Percentiles rank a stretch among this genome's conserved stretches.
Evolutionary conservation across 2,888 invertebrate genomes (phyloP).

Genomic region (Galerucella nymphaeae): DNA sequence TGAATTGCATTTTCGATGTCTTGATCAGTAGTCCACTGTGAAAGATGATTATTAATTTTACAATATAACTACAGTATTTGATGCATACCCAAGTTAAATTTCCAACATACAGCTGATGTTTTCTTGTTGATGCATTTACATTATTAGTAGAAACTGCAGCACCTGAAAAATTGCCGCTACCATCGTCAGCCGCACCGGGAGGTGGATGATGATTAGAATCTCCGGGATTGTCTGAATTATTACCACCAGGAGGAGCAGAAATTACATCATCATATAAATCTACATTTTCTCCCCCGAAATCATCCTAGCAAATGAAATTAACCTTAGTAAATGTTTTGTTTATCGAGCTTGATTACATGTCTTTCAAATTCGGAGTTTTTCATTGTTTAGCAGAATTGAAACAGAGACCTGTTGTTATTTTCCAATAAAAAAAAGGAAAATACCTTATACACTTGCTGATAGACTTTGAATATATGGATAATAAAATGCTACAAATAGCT

Average conservation of each 20-base stretch:
- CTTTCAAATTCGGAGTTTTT: not conserved
- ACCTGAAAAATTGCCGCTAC: slow-evolving; percentile 77
- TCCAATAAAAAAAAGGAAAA: not conserved
- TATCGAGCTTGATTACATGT: not conserved
- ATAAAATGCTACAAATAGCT: not conserved
- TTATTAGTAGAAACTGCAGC: slow-evolving; percentile 69
- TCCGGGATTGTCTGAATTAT: slow-evolving; percentile 69
- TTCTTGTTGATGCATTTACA: slow-evolving; percentile 78
- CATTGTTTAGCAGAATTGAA: not conserved
- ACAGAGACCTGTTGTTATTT: not conserved
- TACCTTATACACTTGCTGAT: not conserved
- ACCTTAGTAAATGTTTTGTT: not conserved
- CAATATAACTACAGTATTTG: not conserved
- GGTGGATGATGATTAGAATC: slow-evolving; percentile 70
- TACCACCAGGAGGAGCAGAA: slow-evolving; percentile 77
- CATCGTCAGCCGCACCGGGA: slow-evolving; percentile 71
- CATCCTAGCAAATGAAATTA: slow-evolving; percentile 69
- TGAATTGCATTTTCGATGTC: slow-evolving; percentile 92
- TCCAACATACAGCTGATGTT: slow-evolving; percentile 95
- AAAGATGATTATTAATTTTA: slow-evolving; percentile 46
- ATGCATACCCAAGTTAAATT: slow-evolving; percentile 95
- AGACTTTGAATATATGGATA: not conserved
- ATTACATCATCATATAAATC: slow-evolving; percentile 97
- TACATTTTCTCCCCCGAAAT: slow-evolving; percentile 87
- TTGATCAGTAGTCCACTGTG: slow-evolving; percentile 97